Base-by-base conservation (phyloP, 2,797 vertebrate species). In the Apogon hyalosoma region DNA sequence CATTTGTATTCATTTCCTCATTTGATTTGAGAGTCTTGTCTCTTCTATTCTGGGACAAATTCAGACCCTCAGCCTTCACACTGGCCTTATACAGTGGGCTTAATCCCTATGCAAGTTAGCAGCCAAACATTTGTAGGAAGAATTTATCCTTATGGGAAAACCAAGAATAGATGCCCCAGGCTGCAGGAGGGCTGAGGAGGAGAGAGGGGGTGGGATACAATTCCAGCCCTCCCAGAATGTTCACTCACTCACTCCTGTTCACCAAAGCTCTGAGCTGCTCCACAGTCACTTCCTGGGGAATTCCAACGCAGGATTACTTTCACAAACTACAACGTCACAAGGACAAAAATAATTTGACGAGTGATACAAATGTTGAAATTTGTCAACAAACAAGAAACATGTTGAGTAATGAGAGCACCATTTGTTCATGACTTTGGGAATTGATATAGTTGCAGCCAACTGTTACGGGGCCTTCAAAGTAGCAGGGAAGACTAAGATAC, bases 131-230 rank as follows among this genome's bases (percentile, higher is more conserved):
- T 84, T 84, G 60, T 12, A 71, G 59, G 68, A 83, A 87, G 84
- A 87, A 85, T 87, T 80, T 82, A 83, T 90, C 83, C 88, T 85
- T 82, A 87, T 77, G 88, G 83, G 79, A 88, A 89, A 86, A 81
- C 87, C 75, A 85, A 90, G 87, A 92, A 92, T 92, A 92, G 91
- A 87, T 57, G 41, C 66, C 75, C 70, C 28, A 3, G 69, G 69
- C 83, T 86, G 73, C 69, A 75, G 83, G 75, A 79, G 77, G 80
- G 71, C 74, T 13, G 38, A 62, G 68, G 69, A 76, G 81, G 73
- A 80, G 69, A 38, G 1, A 13, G 63, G 40, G 82, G 70, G 58
- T 61, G 67, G 77, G 79, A 77, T 85, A 60, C 73, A 77, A 83
- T 88, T 90, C 80, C 82, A 90, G 68, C 57, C 31, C 66, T 71